Evolutionary conservation across 2,888 invertebrate species (phyloP).

Genomic region (Romanomermis culicivorax): DNA sequence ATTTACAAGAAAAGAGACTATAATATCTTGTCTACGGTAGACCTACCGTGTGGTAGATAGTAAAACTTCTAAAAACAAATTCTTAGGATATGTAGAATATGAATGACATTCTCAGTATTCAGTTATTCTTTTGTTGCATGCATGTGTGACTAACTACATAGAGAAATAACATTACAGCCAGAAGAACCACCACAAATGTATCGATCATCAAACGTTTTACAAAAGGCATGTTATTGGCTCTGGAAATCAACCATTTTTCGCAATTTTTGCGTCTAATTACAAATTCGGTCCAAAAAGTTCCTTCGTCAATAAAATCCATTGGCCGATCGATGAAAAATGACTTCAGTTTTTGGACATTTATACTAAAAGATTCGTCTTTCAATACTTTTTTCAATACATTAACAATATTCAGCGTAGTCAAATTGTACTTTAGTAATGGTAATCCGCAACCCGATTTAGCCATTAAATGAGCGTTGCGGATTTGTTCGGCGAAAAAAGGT

Average conservation of each 20-base stretch:
- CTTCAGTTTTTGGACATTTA: neutral
- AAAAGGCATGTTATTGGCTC: too few relatives aligned
- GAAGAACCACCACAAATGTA: too few relatives aligned
- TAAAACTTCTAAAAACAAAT: too few relatives aligned
- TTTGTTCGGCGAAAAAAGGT: conserved; percentile 6
- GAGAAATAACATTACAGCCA: too few relatives aligned
- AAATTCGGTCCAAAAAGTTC: neutral
- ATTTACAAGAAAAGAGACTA: too few relatives aligned
- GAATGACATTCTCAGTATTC: too few relatives aligned
- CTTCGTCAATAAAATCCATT: neutral
- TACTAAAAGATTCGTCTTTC: neutral
- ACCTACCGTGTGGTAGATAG: too few relatives aligned
- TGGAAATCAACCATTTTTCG: neutral
- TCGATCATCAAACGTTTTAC: too few relatives aligned
- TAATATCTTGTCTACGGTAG: too few relatives aligned
- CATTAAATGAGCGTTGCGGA: neutral
- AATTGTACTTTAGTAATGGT: neutral
- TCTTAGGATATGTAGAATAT: too few relatives aligned
- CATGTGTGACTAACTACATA: too few relatives aligned
- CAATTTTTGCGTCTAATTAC: neutral
- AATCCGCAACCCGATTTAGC: neutral
- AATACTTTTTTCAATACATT: neutral
- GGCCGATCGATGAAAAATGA: neutral
- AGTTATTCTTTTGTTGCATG: too few relatives aligned
- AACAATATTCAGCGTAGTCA: neutral